Evolutionary conservation across 2,888 invertebrate genomes (phyloP), one percentile per base, ranked within the genome.

Genomic region (Erannis defoliaria): DNA sequence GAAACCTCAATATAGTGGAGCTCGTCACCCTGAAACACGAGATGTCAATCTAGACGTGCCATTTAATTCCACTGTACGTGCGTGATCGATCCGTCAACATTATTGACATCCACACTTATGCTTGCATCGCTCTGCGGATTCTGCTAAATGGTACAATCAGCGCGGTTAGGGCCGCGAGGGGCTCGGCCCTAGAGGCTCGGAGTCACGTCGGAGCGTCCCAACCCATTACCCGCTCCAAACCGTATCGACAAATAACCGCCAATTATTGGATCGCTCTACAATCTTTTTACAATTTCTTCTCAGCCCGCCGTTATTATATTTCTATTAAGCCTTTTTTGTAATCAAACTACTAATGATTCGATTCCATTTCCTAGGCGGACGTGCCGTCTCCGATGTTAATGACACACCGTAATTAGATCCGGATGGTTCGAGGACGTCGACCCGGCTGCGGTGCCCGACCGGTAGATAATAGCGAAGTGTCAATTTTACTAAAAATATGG

Each of bases 311-410:
- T 93, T 93, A 93, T 93, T 93, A 93, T 93, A 90, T 93, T 92
- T 93, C 92, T 93, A 92, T 93, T 93, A 93, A 92, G 92, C 90
- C 91, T 91, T 93, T 93, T 93, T 93, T 91, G 91, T 92, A 92
- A 93, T 92, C 93, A 91, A 90, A 92, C 91, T 89, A 89, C 92
- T 93, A 92, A 93, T 92, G 93, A 93, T 93, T 93, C 92, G 93
- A 93, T 92, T 91, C 92, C 92, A 93, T 91, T 93, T 91, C 92
- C 92, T 90, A 91, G 88, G 82, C 92, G 91, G 91, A 92, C 92
- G 92, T 90, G 92, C 90, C 89, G 88, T 88, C 90, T 87, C 86
- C 84, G 81, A 88, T 89, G 90, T 88, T 93, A 92, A 92, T 92
- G 92, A 91, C 91, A 88, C 88, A 80, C 81, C 82, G 88, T 92